phyloP scores from a whole-genome alignment of 53 echinoderm and acorn worm genomes.

The Henricia sp. region DNA sequence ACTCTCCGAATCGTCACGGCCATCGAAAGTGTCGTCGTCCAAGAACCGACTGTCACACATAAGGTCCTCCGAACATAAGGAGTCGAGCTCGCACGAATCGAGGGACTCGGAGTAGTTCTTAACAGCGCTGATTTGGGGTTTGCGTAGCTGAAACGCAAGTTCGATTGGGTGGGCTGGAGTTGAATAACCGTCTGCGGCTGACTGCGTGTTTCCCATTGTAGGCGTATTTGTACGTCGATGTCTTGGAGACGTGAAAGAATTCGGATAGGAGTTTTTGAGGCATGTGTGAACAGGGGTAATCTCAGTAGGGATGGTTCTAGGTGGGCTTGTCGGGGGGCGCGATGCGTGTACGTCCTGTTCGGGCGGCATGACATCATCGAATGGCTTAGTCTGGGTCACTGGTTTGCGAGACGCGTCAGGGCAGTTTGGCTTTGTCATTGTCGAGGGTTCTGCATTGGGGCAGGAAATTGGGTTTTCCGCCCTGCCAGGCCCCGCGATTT shows the following conservation, averaged over 20 bases:
- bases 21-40: conserved; percentile 61
- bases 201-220: conserved; percentile 55
- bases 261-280: conserved; percentile 24
- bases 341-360: conserved; percentile 5
- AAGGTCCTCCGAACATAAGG: conserved; percentile 92
- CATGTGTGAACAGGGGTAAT: conserved; percentile 9
- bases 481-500: not conserved
- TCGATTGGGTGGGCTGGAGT: conserved; percentile 61
- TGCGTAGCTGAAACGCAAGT: conserved; percentile 64
- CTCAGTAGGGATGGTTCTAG: conserved; percentile 16
- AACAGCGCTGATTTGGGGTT: conserved; percentile 83
- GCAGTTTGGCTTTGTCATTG: not conserved
- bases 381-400: conserved; percentile 1
- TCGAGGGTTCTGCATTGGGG: not conserved
- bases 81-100: conserved; percentile 88
- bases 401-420: conserved; percentile 32
- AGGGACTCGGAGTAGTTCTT: conserved; percentile 71
- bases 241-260: conserved; percentile 23
- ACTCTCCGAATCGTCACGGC: conserved; percentile 42
- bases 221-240: conserved; percentile 5
- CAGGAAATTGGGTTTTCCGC: conserved; percentile 60
- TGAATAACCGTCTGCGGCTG: conserved; percentile 34
- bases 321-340: conserved; percentile 14
- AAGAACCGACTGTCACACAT: conserved; percentile 85
- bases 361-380: conserved; percentile 37